These are phyloP conservation scores for Melieria omissa DNA, from an alignment of 2,888 invertebrate species.

Conservation along the genomic window DNA sequence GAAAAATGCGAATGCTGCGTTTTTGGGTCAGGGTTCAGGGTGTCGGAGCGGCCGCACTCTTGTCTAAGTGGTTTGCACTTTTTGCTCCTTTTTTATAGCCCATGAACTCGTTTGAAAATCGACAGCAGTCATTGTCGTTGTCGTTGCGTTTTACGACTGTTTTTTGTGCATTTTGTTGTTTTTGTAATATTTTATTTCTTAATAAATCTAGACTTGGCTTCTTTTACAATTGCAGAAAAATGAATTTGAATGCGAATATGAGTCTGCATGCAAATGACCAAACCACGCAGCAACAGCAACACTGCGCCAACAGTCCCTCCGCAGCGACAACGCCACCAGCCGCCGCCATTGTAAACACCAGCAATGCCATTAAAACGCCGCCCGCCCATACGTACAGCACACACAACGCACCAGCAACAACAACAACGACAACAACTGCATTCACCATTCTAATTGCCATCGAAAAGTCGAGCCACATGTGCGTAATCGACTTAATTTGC, in stretches of 20 bases:
- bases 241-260: not conserved
- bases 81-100: too few relatives aligned
- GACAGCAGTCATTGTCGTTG: too few relatives aligned
- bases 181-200: not conserved
- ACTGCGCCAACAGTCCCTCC: slow-evolving; percentile 35
- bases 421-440: slow-evolving; percentile 52
- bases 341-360: slow-evolving; percentile 32
- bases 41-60: too few relatives aligned
- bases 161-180: too few relatives aligned
- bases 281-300: slow-evolving; percentile 31
- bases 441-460: slow-evolving; percentile 67
- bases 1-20: not conserved
- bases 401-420: slow-evolving; percentile 45
- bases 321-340: slow-evolving; percentile 33
- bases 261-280: slow-evolving; percentile 26
- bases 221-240: slow-evolving; percentile 24
- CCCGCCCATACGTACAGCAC: slow-evolving; percentile 27
- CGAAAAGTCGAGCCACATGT: slow-evolving; percentile 65
- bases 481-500: slow-evolving; percentile 67
- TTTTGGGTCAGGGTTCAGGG: slow-evolving; percentile 31
- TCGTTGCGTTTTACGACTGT: too few relatives aligned
- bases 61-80: too few relatives aligned
- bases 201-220: not conserved
- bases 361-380: slow-evolving; percentile 24
- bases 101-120: too few relatives aligned